phyloP scores from a whole-genome alignment of 2,113 vertebrate genomes.

The Passer domesticus region DNA sequence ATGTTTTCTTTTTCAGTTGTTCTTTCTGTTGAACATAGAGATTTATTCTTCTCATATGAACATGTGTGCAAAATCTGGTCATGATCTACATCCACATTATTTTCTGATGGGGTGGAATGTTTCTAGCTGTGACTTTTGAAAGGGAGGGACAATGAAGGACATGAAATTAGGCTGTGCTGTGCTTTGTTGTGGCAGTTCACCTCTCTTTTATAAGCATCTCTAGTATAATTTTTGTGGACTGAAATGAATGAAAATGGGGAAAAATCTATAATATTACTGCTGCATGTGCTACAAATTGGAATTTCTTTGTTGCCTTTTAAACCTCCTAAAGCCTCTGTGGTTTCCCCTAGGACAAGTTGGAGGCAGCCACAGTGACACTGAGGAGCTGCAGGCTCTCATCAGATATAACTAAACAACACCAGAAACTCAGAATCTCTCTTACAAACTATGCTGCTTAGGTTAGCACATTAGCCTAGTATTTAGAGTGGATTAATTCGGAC shows the following conservation, averaged over 20 bases:
- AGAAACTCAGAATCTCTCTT: background rate
- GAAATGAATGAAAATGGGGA: background rate
- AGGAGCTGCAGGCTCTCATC: background rate
- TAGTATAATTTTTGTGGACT: background rate
- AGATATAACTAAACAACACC: background rate
- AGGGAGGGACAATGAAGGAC: background rate
- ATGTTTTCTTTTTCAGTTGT: background rate
- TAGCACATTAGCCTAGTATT: background rate
- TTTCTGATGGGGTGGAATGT: background rate
- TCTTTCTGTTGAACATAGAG: background rate
- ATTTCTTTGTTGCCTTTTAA: background rate
- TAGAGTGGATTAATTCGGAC: background rate
- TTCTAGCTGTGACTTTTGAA: background rate
- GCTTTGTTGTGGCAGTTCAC: background rate
- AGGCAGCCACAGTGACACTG: background rate
- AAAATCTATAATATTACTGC: background rate
- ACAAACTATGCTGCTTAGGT: background rate
- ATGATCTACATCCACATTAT: background rate
- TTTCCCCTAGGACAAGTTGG: background rate
- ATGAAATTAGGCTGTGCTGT: background rate
- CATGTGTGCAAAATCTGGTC: background rate
- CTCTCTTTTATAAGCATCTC: background rate
- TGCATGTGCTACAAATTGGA: background rate
- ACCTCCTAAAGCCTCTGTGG: background rate
- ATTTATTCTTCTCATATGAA: background rate